Base-by-base conservation (phyloP, 2,113 vertebrate genomes). In the Alces alces region DNA sequence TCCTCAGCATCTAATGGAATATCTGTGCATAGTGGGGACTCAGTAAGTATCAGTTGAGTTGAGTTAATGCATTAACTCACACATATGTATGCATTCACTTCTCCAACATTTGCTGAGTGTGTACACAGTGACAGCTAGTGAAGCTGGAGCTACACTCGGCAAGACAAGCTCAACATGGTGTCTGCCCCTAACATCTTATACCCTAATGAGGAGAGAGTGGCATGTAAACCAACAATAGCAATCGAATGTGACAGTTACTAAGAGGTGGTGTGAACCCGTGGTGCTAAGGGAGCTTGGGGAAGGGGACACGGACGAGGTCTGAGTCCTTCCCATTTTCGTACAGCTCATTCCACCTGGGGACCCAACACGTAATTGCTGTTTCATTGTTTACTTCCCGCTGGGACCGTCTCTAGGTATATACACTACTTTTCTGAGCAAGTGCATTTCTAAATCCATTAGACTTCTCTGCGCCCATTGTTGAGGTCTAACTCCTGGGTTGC, bases 361-460 rank as follows among this genome's bases (percentile, higher is more conserved):
- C 45, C 33, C 52, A 66, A 55, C 36, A 54, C 28, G 21, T 83
- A 84, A 97, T 92, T 80, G 79, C 52, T 73, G 11, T 83, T 84
- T 60, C 64, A 57, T 93, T 95, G 76, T 70, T 95, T 94, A 66
- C 89, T 94, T 98, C 84, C 66, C n/a, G 0, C 28, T 93, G 86
- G 86, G 66, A 87, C 52, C 7, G 43, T 86, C 61, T 92, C 79
- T 55, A 70, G 16, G 43, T 47, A 13, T 64, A n/a, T 12, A 28
- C 0, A 5, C 55, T 45, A 39, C 78, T 87, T 93, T 93, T 79
- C 60, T n/a, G 57, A 96, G 92, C 45, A 64, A 85, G 57, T 92
- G 25, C 16, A 28, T 93, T 91, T 93, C 95, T 86, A 93, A 97
- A 93, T 87, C 55, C 25, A 25, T 15, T 43, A 84, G 89, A 36